Evolutionary conservation across 2,113 vertebrate genomes (phyloP).

Genomic region (Nibea coibor): DNA sequence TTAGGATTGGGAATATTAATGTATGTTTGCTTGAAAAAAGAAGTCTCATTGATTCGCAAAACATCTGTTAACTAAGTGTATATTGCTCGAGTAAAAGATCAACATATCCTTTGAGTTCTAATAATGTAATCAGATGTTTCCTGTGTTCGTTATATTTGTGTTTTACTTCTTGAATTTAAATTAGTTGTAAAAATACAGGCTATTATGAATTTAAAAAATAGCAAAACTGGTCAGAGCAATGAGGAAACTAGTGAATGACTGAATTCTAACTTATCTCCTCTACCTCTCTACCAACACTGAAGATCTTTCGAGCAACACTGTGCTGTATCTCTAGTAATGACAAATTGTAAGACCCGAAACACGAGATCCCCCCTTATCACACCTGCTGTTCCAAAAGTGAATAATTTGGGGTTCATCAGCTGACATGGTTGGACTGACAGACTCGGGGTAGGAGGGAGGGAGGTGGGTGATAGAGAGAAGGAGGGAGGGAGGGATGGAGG

Average conservation of each 20-base stretch:
- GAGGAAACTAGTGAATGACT: background rate
- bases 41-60: background rate
- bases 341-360: background rate
- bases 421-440: slow-evolving; percentile 60
- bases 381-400: slow-evolving; percentile 57
- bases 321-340: background rate
- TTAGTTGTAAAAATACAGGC: background rate
- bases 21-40: background rate
- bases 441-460: slow-evolving; percentile 26
- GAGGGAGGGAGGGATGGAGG: slow-evolving; percentile 36
- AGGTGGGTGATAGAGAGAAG: slow-evolving; percentile 11
- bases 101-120: background rate
- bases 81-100: background rate
- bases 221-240: background rate
- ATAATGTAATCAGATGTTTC: slow-evolving; percentile 5
- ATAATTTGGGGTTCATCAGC: slow-evolving; percentile 51
- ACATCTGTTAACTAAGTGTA: background rate
- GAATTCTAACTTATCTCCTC: background rate
- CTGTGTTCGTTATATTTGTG: background rate
- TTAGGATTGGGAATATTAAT: too few relatives aligned
- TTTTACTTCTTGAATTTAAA: background rate
- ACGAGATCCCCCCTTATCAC: slow-evolving; percentile 9
- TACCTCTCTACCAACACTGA: background rate
- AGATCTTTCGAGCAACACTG: background rate
- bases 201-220: background rate